Conservation (phyloP, 2,113 vertebrate species). For the Camarhynchus parvulus region DNA sequence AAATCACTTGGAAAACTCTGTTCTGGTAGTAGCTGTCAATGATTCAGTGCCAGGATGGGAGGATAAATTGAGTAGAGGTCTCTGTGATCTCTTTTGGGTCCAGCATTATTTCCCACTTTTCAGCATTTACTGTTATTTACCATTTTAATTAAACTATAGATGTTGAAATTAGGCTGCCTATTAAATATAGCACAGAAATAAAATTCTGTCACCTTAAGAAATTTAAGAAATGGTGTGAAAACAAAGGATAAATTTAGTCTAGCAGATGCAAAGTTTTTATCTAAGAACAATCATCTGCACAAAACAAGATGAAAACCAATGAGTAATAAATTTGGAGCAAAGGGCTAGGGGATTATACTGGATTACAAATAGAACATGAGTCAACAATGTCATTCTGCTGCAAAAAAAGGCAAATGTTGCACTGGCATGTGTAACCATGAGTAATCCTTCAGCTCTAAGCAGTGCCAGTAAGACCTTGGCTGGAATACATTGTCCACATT, state of each 20-base stretch:
- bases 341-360: not conserved
- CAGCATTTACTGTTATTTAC: not conserved
- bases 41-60: not conserved
- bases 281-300: not conserved
- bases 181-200: not conserved
- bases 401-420: not conserved
- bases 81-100: not conserved
- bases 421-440: not conserved
- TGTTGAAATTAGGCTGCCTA: not conserved
- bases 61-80: not conserved
- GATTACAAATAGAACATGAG: conserved; percentile 46
- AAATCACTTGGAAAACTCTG: not conserved
- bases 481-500: not conserved
- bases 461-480: not conserved
- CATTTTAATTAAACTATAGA: not conserved
- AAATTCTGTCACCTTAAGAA: not conserved
- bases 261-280: not conserved
- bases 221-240: not conserved
- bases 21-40: not conserved
- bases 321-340: not conserved
- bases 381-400: conserved; percentile 17
- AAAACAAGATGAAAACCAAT: not conserved
- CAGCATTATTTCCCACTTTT: not conserved
- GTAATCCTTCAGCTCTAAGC: not conserved
- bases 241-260: not conserved